Conservation (phyloP, 2,888 invertebrate genomes). For the Phalera bucephala region DNA sequence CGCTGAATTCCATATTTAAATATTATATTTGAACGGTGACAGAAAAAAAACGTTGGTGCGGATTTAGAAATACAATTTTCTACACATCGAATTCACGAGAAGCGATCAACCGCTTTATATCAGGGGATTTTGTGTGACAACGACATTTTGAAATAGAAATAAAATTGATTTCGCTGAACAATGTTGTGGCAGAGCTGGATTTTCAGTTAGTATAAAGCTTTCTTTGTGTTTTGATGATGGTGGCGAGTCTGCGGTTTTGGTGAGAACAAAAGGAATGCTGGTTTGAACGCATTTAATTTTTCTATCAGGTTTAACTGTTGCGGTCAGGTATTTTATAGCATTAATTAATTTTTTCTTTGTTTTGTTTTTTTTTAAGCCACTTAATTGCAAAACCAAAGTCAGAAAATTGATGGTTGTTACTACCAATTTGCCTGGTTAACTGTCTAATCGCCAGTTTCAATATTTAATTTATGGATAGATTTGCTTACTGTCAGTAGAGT, state of each 20-base stretch:
- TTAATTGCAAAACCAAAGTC: too few species aligned
- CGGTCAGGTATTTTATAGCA: too few species aligned
- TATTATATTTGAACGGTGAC: slow-evolving; percentile 25
- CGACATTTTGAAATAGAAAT: slow-evolving; percentile 52
- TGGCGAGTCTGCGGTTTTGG: background rate
- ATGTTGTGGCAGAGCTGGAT: slow-evolving; percentile 24
- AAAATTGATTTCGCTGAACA: slow-evolving; percentile 45
- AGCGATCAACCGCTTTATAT: slow-evolving; percentile 54
- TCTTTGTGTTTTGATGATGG: background rate
- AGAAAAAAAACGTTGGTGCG: slow-evolving; percentile 31
- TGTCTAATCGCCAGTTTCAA: too few species aligned
- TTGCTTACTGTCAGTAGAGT: too few species aligned
- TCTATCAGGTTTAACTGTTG: too few species aligned
- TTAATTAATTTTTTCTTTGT: too few species aligned
- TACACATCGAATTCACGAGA: slow-evolving; percentile 44
- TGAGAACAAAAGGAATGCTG: background rate
- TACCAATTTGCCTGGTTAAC: too few species aligned
- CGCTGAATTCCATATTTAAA: slow-evolving; percentile 2
- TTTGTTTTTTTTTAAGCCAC: too few species aligned
- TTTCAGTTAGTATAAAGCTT: slow-evolving; percentile 4
- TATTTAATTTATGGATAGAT: too few species aligned
- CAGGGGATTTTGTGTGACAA: slow-evolving; percentile 58
- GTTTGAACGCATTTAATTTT: too few species aligned
- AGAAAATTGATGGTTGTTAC: too few species aligned
- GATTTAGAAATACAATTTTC: slow-evolving; percentile 68